Base-by-base conservation (phyloP, 2,888 invertebrate species). In the Electrophaes corylata region DNA sequence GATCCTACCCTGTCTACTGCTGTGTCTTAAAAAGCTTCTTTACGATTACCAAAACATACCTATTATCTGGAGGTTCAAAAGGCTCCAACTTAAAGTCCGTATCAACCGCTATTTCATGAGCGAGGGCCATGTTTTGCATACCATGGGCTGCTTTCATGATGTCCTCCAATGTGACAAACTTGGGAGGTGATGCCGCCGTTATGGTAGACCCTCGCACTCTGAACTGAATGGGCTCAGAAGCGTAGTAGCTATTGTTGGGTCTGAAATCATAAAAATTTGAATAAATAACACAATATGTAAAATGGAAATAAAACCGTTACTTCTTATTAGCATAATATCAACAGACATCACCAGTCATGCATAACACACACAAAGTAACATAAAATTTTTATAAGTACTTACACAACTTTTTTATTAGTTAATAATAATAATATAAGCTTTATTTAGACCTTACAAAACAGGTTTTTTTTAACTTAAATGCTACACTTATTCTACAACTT, bases 41-140 rank as follows among this genome's bases (percentile, higher is more conserved):
- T 26, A 26, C 23, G 1, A 26, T 26, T 26, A 8, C 1, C 26
- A 35, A 4, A 35, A 39, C 23, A 48, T 73, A 95, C 95, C 95
- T 95, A 72, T 95, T 94, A 74, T 95, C 94, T 69, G 96, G 95
- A 6, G 96, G 95, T 66, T 96, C 95, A 73, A 95, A 94, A 55
- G 96, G 95, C 76, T 97, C 95, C 70, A 99, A 82, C 76, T 96
- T 95, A 74, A 99, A 99, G 78, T 98, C 96, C 61, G 96, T 95
- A 82, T 99, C 97, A 3, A 99, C 95, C 1, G 98, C 98, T 67
- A 99, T 99, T 85, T 99, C 98, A 89, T 99, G 99, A 0, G 98
- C 98, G 35, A 99, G 86, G 4, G 96, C 96, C 98, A 99, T 98
- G 72, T 99, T 98, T 70, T 96, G 94, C 91, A 98, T 95, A 1